These are phyloP conservation scores for Nyctibius grandis DNA, from an alignment of 2,797 vertebrate genomes.

Conservation along the genomic window DNA sequence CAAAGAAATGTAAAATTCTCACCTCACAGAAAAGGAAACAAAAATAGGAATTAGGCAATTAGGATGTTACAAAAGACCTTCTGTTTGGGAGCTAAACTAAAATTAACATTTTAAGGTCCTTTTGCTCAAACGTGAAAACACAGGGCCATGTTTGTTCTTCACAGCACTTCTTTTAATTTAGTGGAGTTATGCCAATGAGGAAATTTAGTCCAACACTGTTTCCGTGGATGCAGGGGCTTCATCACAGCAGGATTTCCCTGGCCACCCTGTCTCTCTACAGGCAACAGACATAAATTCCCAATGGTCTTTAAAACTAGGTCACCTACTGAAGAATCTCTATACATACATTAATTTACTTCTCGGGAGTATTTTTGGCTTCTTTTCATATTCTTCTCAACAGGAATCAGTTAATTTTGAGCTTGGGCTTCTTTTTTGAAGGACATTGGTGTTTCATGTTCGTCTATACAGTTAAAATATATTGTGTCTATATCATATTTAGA, in stretches of 20 bases:
- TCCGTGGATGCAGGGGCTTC: not conserved
- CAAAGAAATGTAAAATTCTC: not conserved
- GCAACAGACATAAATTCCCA: not conserved
- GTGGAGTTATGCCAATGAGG: not conserved
- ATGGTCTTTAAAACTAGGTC: constrained; percentile 20
- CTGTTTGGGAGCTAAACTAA: not conserved
- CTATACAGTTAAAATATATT: not conserved
- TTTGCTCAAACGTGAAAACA: not conserved
- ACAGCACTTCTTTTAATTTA: not conserved
- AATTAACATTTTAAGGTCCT: not conserved
- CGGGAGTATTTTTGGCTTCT: not conserved
- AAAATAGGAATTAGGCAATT: not conserved
- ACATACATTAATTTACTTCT: not conserved
- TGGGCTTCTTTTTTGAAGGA: not conserved
- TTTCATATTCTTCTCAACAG: not conserved
- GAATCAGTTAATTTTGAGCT: not conserved
- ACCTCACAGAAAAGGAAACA: not conserved
- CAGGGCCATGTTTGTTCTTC: not conserved
- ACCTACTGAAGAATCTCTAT: not conserved
- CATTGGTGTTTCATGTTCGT: not conserved
- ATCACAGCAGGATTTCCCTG: not conserved
- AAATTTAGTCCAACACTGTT: not conserved
- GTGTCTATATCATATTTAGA: not conserved
- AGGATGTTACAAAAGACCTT: not conserved
- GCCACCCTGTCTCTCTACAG: not conserved